A percentile compares a stretch with the other conserved stretches of the same genome.
Evolutionary conservation across 2,888 invertebrate species (phyloP).

Genomic region (Drosophila koepferae): DNA sequence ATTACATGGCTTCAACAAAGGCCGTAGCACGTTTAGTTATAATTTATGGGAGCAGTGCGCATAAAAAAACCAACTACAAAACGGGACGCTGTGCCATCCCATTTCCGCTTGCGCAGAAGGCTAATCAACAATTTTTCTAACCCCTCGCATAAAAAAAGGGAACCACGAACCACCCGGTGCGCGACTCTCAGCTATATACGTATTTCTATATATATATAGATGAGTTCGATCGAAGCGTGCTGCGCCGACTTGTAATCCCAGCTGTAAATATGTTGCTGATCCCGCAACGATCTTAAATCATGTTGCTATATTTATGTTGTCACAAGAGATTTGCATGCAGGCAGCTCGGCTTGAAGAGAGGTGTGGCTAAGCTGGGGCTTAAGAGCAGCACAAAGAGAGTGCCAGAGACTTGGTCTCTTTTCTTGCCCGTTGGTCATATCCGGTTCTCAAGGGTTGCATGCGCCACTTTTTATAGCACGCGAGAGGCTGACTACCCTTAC

Average conservation of each 20-base stretch:
- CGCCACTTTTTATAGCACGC: slow-evolving; percentile 27
- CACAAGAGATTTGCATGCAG: slow-evolving; percentile 71
- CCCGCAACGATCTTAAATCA: slow-evolving; percentile 83
- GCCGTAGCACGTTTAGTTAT: slow-evolving; percentile 59
- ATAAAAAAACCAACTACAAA: slow-evolving; percentile 49
- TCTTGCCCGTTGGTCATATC: slow-evolving; percentile 11
- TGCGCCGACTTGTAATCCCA: slow-evolving; percentile 79
- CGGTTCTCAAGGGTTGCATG: slow-evolving; percentile 73
- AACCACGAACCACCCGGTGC: slow-evolving; percentile 65
- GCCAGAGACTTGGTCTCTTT: not conserved
- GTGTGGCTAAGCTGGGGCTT: slow-evolving; percentile 79
- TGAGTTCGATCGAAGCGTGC: slow-evolving; percentile 17
- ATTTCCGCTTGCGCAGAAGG: slow-evolving; percentile 81
- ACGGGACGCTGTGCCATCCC: slow-evolving; percentile 59
- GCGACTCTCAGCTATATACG: not conserved
- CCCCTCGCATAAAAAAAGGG: slow-evolving; percentile 57
- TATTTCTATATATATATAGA: not conserved
- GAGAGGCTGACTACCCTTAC: slow-evolving; percentile 22
- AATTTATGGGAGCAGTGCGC: slow-evolving; percentile 65
- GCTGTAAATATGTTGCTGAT: slow-evolving; percentile 83
- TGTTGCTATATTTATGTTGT: slow-evolving; percentile 84
- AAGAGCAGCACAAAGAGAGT: slow-evolving; percentile 37
- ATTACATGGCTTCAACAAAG: slow-evolving; percentile 75
- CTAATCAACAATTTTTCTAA: slow-evolving; percentile 71
- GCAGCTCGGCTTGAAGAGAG: slow-evolving; percentile 45